Evolutionary conservation across 2,888 invertebrate species (phyloP), one percentile per base, ranked within the genome.

Genomic region (Limnephilus rhombicus): DNA sequence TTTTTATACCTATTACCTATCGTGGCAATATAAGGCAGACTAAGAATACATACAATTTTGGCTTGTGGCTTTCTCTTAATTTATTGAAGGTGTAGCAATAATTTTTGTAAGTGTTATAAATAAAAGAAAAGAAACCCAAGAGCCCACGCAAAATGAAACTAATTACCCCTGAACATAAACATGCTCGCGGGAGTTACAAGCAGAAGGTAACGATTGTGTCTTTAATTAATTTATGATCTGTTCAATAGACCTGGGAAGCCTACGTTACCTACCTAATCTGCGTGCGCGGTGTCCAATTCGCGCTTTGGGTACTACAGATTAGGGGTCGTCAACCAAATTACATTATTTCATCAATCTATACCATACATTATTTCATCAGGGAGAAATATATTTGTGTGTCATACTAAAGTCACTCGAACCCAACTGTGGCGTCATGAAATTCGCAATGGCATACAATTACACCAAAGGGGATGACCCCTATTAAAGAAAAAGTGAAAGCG

Each of bases 191-290:
- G 68, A 68, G 68, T 68, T 68, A 68, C 68, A 68, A 9, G 24
- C 24, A 68, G 68, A 68, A 68, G 68, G 68, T 68, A 68, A 68
- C 24, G 68, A 68, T 24, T 5, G 68, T 68, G 68, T 68, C 68
- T 68, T 68, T 68, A 68, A 68, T 68, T 68, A 68, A 68, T 68
- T 68, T 68, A 68, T 68, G 68, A 68, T 68, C 68, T 68, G 68
- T 68, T 68, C 68, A 68, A 68, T 1, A 12, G 45, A 45, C 45
- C 9, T 68, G 68, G 68, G 24, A 7, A 18, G 68, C 24, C 68
- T 68, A 68, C 68, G 68, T 68, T 68, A 1, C 68, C 68, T 68
- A 68, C 68, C 24, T 68, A 68, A 68, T 68, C 68, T 68, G 68
- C 68, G 68, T 68, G 68, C 68, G 68, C 68, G n/a, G 68, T 68